Conservation (phyloP, 2,888 invertebrate species). For the Opisthograptis luteolata region DNA sequence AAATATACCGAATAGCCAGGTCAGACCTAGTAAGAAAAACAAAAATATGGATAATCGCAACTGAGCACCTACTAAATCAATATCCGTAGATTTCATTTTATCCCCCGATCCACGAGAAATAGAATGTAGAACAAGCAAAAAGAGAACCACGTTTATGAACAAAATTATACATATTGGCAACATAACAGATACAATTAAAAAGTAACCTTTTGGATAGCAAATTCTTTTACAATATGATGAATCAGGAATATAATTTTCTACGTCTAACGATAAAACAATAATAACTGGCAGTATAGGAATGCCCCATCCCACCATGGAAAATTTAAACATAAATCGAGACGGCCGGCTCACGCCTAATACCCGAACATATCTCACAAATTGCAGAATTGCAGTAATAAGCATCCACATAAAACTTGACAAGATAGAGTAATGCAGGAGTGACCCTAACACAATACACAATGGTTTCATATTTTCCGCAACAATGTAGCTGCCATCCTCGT, state of each 20-base stretch:
- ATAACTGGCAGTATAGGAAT: slow-evolving; percentile 83
- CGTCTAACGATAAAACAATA: slow-evolving; percentile 69
- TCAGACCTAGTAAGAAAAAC: slow-evolving; percentile 85
- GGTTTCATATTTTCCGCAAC: slow-evolving; percentile 52
- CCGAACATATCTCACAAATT: slow-evolving; percentile 87
- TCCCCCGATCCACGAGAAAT: slow-evolving; percentile 80
- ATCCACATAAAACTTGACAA: slow-evolving; percentile 89
- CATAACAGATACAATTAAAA: slow-evolving; percentile 76
- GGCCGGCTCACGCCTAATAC: slow-evolving; percentile 85
- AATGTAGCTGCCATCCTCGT: slow-evolving; percentile 46
- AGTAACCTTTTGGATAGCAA: slow-evolving; percentile 82
- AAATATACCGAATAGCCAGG: slow-evolving; percentile 86
- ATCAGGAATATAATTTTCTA: slow-evolving; percentile 72
- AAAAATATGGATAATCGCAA: slow-evolving; percentile 83
- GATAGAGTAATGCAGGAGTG: slow-evolving; percentile 87
- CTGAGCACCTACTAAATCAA: slow-evolving; percentile 74
- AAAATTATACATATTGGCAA: slow-evolving; percentile 82
- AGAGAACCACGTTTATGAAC: slow-evolving; percentile 79
- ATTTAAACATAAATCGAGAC: slow-evolving; percentile 85
- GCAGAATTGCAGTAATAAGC: slow-evolving; percentile 87
- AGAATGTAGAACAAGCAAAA: slow-evolving; percentile 80
- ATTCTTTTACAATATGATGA: slow-evolving; percentile 55
- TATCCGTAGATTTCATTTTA: slow-evolving; percentile 70
- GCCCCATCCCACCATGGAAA: slow-evolving; percentile 86
- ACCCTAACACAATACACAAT: slow-evolving; percentile 85